These are phyloP conservation scores for Coelopa frigida DNA, from an alignment of 1,140 invertebrate genomes.

Conservation along the genomic window DNA sequence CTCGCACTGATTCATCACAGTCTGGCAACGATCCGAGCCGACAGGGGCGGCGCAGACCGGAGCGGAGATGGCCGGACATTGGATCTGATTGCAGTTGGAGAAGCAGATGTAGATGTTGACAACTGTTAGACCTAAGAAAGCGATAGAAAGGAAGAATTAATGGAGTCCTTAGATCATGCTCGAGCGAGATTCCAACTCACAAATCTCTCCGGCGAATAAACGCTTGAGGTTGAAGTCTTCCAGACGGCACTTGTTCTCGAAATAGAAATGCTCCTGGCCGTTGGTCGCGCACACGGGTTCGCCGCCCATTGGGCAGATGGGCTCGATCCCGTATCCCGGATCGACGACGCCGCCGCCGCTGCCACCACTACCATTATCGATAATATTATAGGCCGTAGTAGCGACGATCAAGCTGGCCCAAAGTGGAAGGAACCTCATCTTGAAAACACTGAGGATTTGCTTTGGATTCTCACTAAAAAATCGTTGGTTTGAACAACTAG, in stretches of 20 bases:
- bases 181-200: conserved; percentile 3
- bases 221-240: conserved; percentile 7
- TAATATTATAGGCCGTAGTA: no score
- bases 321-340: no score
- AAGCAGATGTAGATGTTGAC: conserved; percentile 4
- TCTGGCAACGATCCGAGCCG: not conserved
- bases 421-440: no score
- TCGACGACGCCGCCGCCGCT: not conserved
- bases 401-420: no score
- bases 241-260: conserved; percentile 9
- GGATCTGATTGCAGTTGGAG: conserved; percentile 1
- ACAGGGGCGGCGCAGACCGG: conserved; percentile 4
- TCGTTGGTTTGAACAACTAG: no score
- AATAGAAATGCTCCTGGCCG: conserved; percentile 7
- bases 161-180: not conserved
- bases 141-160: not conserved
- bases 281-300: conserved; percentile 11
- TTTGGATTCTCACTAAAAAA: no score
- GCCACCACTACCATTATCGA: not conserved
- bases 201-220: not conserved
- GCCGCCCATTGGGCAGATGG: conserved; percentile 2
- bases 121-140: conserved; percentile 5
- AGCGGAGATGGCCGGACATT: not conserved
- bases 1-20: conserved; percentile 2
- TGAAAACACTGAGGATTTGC: no score